Conservation (phyloP, 2,797 vertebrate genomes). For the Stomatorhinus walkeri region DNA sequence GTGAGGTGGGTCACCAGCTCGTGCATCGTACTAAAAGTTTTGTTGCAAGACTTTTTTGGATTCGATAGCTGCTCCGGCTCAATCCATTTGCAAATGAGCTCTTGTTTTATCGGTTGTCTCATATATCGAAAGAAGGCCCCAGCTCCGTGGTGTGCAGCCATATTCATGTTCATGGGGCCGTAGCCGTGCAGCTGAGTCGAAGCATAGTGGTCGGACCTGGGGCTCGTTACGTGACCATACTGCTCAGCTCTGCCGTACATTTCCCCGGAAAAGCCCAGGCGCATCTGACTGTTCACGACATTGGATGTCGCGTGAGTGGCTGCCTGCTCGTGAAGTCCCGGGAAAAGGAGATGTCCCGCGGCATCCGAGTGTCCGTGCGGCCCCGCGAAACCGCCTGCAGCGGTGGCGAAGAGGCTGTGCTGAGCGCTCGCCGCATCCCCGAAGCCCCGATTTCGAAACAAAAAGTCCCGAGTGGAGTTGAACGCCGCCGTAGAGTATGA, state of each 20-base stretch:
- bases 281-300: constrained; percentile 96
- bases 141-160: constrained; percentile 91
- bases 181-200: constrained; percentile 94
- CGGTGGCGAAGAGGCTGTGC: constrained; percentile 78
- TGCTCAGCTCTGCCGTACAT: constrained; percentile 94
- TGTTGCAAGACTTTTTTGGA: constrained; percentile 96
- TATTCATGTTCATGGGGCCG: constrained; percentile 97
- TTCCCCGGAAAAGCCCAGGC: constrained; percentile 94
- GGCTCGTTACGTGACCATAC: constrained; percentile 94
- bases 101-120: constrained; percentile 92
- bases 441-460: constrained; percentile 95
- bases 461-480: constrained; percentile 98
- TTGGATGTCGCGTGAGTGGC: constrained; percentile 87
- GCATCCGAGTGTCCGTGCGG: constrained; percentile 88
- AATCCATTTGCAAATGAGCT: constrained; percentile 97
- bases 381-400: constrained; percentile 80
- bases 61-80: constrained; percentile 91
- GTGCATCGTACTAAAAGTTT: constrained; percentile 97
- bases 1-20: constrained; percentile 87
- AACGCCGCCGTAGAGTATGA: constrained; percentile 95
- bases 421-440: constrained; percentile 87
- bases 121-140: constrained; percentile 97
- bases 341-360: constrained; percentile 92
- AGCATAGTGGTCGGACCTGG: constrained; percentile 90
- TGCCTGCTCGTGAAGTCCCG: constrained; percentile 92